Conservation (phyloP, 2,888 invertebrate genomes). For the Tyria jacobaeae region DNA sequence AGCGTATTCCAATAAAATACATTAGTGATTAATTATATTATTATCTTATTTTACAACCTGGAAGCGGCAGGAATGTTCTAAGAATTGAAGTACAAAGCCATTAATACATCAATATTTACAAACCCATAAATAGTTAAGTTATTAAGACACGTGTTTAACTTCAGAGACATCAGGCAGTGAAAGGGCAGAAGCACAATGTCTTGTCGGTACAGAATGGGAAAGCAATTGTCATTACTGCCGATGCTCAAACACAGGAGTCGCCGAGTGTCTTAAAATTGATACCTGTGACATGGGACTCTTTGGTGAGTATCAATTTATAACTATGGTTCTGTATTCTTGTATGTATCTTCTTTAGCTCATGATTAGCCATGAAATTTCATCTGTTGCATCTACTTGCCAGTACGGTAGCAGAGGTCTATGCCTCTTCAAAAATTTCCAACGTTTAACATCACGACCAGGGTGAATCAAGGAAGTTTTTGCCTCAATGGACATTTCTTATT, state of each 20-base stretch:
- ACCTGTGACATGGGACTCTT: constrained; percentile 43
- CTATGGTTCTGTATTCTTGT: neutral
- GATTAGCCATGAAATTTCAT: too few relatives aligned
- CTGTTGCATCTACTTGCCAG: too few relatives aligned
- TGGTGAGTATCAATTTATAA: constrained; percentile 50
- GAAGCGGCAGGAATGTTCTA: neutral
- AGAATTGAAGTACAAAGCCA: neutral
- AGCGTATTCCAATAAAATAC: too few relatives aligned
- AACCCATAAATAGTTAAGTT: neutral
- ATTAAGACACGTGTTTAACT: neutral
- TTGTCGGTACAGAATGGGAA: constrained; percentile 67
- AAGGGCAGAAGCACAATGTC: constrained; percentile 57
- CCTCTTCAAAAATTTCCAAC: too few relatives aligned
- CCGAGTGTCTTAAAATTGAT: constrained; percentile 56
- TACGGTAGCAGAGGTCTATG: too few relatives aligned
- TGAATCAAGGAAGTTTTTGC: too few relatives aligned
- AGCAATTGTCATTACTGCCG: constrained; percentile 69
- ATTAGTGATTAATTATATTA: neutral
- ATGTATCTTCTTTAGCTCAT: neutral
- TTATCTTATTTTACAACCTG: neutral
- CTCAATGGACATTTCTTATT: too few relatives aligned
- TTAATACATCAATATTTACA: neutral
- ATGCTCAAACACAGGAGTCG: constrained; percentile 61
- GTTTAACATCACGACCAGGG: too few relatives aligned
- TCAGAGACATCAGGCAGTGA: constrained; percentile 13